Conservation (phyloP, 2,888 invertebrate genomes). For the Sphinx pinastri region DNA sequence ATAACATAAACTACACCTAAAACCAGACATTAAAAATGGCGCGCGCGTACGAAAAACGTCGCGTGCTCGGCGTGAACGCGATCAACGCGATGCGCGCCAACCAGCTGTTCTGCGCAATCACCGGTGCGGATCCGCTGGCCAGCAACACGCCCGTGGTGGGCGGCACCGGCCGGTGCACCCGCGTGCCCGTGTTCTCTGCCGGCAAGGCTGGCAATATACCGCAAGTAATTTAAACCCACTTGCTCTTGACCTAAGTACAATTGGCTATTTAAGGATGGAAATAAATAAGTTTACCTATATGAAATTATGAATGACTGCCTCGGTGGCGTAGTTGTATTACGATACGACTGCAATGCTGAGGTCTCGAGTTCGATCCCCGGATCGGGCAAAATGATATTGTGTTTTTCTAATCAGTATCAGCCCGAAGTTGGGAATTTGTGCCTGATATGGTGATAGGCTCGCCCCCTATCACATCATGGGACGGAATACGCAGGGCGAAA, state of each 20-base stretch:
- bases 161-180: slow-evolving; percentile 68
- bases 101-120: slow-evolving; percentile 67
- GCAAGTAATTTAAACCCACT: slow-evolving; percentile 47
- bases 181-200: slow-evolving; percentile 72
- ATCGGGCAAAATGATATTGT: too few species aligned
- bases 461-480: too few species aligned
- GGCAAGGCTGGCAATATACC: slow-evolving; percentile 60
- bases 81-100: slow-evolving; percentile 75
- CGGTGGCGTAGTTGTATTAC: too few species aligned
- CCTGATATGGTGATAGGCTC: too few species aligned
- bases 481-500: too few species aligned
- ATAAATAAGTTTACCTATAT: too few species aligned
- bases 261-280: too few species aligned
- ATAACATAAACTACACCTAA: background rate
- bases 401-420: too few species aligned
- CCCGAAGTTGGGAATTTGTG: too few species aligned
- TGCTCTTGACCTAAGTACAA: background rate
- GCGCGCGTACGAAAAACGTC: slow-evolving; percentile 59
- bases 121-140: slow-evolving; percentile 56
- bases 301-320: too few species aligned
- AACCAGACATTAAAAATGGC: slow-evolving; percentile 61
- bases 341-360: too few species aligned
- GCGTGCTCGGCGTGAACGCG: slow-evolving; percentile 69
- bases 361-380: too few species aligned
- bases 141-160: slow-evolving; percentile 62